A percentile compares a stretch with the other conserved stretches of the same genome.
Evolutionary conservation across 1,140 invertebrate species (phyloP).

Genomic region (Anoplophora glabripennis): DNA sequence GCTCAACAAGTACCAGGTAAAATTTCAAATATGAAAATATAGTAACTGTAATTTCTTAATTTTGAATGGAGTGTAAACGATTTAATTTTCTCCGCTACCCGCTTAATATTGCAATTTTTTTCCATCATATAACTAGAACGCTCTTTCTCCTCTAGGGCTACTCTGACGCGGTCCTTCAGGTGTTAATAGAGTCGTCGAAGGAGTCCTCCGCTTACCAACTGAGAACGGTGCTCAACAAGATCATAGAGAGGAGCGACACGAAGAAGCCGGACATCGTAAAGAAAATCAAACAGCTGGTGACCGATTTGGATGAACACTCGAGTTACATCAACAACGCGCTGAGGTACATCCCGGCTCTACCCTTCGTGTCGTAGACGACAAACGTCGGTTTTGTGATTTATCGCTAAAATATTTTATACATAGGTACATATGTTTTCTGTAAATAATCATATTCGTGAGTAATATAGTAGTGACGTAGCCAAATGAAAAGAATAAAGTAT

Average conservation of each 20-base stretch:
- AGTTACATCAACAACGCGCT: constrained; percentile 53
- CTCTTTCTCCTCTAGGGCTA: constrained; percentile 49
- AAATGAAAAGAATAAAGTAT: too few species aligned
- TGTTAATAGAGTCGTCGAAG: constrained; percentile 50
- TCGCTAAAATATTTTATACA: not conserved
- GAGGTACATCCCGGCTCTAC: constrained; percentile 47
- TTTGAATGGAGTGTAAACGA: too few species aligned
- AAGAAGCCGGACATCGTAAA: constrained; percentile 53
- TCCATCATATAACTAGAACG: too few species aligned
- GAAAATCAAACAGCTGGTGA: constrained; percentile 52
- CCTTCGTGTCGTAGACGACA: constrained; percentile 24
- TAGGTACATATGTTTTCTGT: too few species aligned
- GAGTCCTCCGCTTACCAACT: constrained; percentile 54
- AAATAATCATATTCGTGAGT: too few species aligned
- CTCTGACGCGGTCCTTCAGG: constrained; percentile 50
- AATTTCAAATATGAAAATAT: constrained; percentile 8
- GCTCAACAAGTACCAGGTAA: constrained; percentile 53
- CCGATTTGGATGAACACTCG: constrained; percentile 51
- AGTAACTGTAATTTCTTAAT: too few species aligned
- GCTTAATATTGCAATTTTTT: too few species aligned
- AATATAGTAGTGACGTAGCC: too few species aligned
- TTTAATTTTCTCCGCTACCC: too few species aligned
- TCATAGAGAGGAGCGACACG: constrained; percentile 53
- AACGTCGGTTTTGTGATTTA: not conserved
- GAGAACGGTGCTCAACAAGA: constrained; percentile 50